A percentile compares a stretch with the other conserved stretches of the same genome.
These are phyloP conservation scores for Xerus rutilus DNA, from an alignment of 2,797 vertebrate species.

Conservation along the genomic window DNA sequence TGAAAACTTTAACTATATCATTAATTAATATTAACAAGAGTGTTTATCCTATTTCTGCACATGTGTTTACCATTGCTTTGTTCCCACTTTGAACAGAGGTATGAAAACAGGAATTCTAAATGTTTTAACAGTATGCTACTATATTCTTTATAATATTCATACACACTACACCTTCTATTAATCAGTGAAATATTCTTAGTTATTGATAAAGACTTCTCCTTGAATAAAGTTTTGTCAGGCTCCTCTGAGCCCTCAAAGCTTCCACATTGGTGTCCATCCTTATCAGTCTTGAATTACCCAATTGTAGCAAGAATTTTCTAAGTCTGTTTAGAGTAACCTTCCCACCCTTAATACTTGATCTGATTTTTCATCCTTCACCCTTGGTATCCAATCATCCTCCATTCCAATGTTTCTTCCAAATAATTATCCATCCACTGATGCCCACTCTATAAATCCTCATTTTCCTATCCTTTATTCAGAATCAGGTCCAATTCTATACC, in stretches of 20 bases:
- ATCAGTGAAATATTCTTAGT: background rate
- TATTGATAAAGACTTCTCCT: background rate
- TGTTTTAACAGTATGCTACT: background rate
- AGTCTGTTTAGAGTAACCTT: background rate
- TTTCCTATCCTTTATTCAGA: background rate
- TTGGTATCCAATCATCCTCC: background rate
- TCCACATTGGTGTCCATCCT: background rate
- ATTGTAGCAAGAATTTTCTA: background rate
- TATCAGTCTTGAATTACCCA: background rate
- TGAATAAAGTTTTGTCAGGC: background rate
- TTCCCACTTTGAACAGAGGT: background rate
- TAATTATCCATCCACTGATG: background rate
- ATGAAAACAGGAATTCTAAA: background rate
- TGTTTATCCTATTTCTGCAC: background rate
- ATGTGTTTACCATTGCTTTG: slow-evolving; percentile 8
- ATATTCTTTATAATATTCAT: background rate
- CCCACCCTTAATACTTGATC: background rate
- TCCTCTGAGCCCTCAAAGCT: background rate
- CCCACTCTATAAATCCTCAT: background rate
- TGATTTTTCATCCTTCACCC: background rate
- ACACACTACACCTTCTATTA: background rate
- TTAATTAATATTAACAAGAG: slow-evolving; percentile 6
- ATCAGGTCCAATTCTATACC: background rate
- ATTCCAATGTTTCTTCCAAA: background rate
- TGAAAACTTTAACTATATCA: background rate